phyloP scores from a whole-genome alignment of 2,113 vertebrate genomes.

The Phrynosoma platyrhinos region DNA sequence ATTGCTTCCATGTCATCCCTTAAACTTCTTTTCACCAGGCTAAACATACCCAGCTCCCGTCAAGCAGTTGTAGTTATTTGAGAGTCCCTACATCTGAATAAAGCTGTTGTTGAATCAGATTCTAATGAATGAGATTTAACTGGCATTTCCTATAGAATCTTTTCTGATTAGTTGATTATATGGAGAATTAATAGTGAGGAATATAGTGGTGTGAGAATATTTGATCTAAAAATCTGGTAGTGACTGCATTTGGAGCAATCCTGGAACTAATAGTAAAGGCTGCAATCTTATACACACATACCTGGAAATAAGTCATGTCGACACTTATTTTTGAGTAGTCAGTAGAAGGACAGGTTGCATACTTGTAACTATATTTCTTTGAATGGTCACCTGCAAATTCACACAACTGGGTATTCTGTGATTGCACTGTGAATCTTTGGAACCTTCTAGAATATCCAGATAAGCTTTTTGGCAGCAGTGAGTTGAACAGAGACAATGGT shows the following conservation, averaged over 20 bases:
- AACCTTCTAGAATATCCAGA: too few relatives aligned
- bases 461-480: too few relatives aligned
- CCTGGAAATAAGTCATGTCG: background rate
- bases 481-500: too few relatives aligned
- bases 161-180: background rate
- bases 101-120: background rate
- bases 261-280: background rate
- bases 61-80: background rate
- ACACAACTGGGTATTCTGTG: too few relatives aligned
- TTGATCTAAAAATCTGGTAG: background rate
- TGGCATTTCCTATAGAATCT: background rate
- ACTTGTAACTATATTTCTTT: too few relatives aligned
- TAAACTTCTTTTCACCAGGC: too few relatives aligned
- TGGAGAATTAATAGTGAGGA: background rate
- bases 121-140: background rate
- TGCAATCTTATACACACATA: background rate
- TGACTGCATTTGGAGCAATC: background rate
- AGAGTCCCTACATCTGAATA: background rate
- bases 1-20: too few relatives aligned
- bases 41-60: background rate
- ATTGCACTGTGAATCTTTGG: too few relatives aligned
- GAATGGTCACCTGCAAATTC: too few relatives aligned
- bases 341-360: too few relatives aligned
- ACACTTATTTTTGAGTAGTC: too few relatives aligned
- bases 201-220: background rate